A percentile compares a stretch with the other conserved stretches of the same genome.
Conservation (phyloP, 2,888 invertebrate genomes). For the Cryptops parisi region DNA sequence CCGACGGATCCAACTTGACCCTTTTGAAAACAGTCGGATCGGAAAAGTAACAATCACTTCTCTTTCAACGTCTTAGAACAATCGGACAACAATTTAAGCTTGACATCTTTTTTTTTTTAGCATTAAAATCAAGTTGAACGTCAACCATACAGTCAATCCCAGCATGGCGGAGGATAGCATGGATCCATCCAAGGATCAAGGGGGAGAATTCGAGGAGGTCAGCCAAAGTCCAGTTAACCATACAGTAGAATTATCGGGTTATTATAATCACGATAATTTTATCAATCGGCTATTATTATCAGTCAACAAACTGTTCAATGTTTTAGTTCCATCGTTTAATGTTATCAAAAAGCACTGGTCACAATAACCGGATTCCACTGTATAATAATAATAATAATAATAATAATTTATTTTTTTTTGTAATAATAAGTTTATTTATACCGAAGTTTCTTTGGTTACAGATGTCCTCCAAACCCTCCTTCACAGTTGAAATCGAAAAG, state of each 20-base stretch:
- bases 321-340: no score
- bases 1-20: constrained; percentile 70
- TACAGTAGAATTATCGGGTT: no score
- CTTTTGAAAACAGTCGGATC: constrained; percentile 40
- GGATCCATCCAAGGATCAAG: constrained; percentile 22
- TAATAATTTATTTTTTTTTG: no score
- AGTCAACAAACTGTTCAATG: no score
- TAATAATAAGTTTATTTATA: no score
- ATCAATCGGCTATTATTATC: no score
- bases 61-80: neutral
- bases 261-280: no score
- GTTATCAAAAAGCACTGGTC: no score
- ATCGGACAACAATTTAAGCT: neutral
- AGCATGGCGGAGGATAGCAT: constrained; percentile 49
- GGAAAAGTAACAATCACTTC: constrained; percentile 40
- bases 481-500: constrained; percentile 70
- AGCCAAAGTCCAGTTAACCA: no score
- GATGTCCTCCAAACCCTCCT: constrained; percentile 81
- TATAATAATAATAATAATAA: no score
- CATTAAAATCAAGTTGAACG: constrained; percentile 67
- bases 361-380: no score
- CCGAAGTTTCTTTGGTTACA: constrained; percentile 22
- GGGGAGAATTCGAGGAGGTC: no score
- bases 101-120: constrained; percentile 33
- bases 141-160: constrained; percentile 87